These are phyloP conservation scores for Cirrhinus mrigala DNA, from an alignment of 2,797 vertebrate genomes.

Conservation along the genomic window DNA sequence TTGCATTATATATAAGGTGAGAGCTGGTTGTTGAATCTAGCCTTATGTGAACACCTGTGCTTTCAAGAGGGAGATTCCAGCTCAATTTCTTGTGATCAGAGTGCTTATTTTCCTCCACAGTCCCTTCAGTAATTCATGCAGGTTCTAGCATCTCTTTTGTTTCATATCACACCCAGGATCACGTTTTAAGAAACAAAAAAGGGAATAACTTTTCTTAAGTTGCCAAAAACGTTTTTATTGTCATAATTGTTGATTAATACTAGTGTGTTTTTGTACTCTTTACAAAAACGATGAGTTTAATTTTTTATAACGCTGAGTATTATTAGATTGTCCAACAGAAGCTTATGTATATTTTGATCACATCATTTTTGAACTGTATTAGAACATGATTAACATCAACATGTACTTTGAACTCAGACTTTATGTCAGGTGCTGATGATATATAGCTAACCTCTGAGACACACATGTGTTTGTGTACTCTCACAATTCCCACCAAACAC, in stretches of 20 bases:
- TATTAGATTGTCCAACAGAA: conserved; percentile 11
- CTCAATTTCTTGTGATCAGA: not conserved
- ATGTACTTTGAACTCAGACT: conserved; percentile 19
- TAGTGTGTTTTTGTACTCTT: conserved; percentile 32
- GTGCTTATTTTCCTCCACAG: not conserved
- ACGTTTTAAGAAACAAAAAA: conserved; percentile 18
- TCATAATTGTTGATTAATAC: conserved; percentile 12
- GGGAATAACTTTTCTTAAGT: conserved; percentile 33
- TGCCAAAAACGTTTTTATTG: conserved; percentile 43
- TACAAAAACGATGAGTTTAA: not conserved
- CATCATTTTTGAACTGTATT: conserved; percentile 20
- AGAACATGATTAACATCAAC: not conserved
- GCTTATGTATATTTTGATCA: conserved; percentile 39
- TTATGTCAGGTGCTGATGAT: conserved; percentile 45
- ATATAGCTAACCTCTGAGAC: conserved; percentile 23
- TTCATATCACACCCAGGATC: conserved; percentile 16
- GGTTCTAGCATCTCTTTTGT: not conserved
- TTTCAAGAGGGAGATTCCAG: conserved; percentile 7
- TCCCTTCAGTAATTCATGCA: not conserved
- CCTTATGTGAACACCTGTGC: not conserved
- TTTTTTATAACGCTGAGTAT: conserved; percentile 22
- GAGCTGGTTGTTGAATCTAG: conserved; percentile 5
- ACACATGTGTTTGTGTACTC: not conserved
- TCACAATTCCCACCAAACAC: conserved; percentile 14
- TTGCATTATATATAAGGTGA: not conserved